Base-by-base conservation (phyloP, 53 echinoderm and acorn worm species). In the Hippasteria phrygiana region DNA sequence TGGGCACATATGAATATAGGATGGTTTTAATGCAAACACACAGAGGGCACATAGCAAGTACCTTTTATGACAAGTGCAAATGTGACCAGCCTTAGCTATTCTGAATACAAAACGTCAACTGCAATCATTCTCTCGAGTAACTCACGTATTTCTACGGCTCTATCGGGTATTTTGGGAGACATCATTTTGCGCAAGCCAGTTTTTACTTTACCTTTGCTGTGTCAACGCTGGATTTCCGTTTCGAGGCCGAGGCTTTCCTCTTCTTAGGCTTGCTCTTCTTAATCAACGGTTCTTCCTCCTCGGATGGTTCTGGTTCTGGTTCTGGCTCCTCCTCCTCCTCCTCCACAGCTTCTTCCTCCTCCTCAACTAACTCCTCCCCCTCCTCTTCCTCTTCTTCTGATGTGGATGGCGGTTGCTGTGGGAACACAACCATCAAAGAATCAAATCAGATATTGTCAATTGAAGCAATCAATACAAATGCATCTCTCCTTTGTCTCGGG, bases 371-470 rank as follows among this genome's bases (percentile, higher is more conserved):
- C 53, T 55, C 56, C 39, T 26, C 83, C 65, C 83, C 93, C 2
- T 47, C 82, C 62, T 51, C 26, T 6, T 90, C 92, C 37, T 90
- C 90, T 26, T 89, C 94, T 46, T 88, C 77, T 1, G 92, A 92
- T 5, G 92, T 88, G 40, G 77, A 84, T 18, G 84, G 28, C 18
- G 75, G 85, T 89, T 92, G 89, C 50, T 80, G 35, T 18, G 27
- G 59, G n/a, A 24, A 59, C 14, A n/a, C n/a, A 59, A 24, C 27
- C n/a, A 54, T 54, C 20, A 17, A 59, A 2, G 26, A n/a, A 14
- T 8, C 7, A 24, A 24, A 59, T 8, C 5, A 11, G 36, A 37
- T 20, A 27, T 14, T 43, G 43, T 8, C 47, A 48, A 9, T 28
- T 48, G 13, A 77, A 48, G 22, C n/a, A n/a, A n/a, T n/a, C n/a